Evolutionary conservation across 92 coral and sea anemone genomes (phyloP), one percentile per base, ranked within the genome.

Genomic region (Epizoanthus scotinus): DNA sequence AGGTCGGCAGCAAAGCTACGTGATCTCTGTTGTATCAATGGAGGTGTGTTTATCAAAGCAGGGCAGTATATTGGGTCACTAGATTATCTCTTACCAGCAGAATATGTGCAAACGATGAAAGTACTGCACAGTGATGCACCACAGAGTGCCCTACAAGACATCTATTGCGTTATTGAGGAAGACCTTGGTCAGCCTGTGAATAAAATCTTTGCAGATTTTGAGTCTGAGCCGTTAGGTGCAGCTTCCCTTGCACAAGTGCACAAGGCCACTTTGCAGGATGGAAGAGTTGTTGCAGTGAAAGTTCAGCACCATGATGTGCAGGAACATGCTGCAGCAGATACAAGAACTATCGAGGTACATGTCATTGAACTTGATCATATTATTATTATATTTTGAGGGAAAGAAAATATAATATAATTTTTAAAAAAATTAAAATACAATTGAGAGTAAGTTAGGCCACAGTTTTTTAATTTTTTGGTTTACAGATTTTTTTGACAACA

Each of bases 181-280:
- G 98, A 93, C 20, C 91, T 96, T 27, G 92, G 94, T 13, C 70
- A 79, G 58, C 78, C 85, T 82, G 89, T 93, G 20, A 84, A 59
- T 18, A 63, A 96, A 20, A 59, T 93, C 47, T 96, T 96, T 87
- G 69, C 71, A 9, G 73, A 86, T 47, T 96, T 96, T 89, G 98
- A 96, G 25, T 67, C 71, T 2, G 86, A 72, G 4, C 98, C 99
- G 20, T 78, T 96, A 25, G 99, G 99, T 10, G 85, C 95, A 40
- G 99, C 99, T 3, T 96, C 99, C 24, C 86, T 96, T 31, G 99
- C 99, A 12, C 99, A 96, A 78, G 99, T 96, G 18, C 99, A 96
- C 81, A 93, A 89, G 83, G 99, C 99, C 26, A 84, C 87, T 22
- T 49, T 93, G 71, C 88, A 89, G 71, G 98, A 95, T 89, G 99